Evolutionary conservation across 2,113 vertebrate species (phyloP).

Genomic region (Rhea pennata): DNA sequence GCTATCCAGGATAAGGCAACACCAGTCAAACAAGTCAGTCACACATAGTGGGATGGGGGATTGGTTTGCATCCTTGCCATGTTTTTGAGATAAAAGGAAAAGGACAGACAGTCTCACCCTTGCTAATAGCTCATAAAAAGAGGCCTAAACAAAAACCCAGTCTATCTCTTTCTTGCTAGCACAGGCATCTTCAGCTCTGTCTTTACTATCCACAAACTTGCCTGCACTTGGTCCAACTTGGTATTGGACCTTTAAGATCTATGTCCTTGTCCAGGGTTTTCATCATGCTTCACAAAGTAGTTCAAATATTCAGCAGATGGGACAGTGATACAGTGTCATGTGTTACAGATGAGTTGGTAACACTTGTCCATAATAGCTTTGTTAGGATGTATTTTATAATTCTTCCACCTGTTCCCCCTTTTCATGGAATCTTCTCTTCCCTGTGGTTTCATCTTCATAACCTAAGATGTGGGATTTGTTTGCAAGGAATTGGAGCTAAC

Average conservation of each 20-base stretch:
- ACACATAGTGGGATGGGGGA: accelerated
- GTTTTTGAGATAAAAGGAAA: neutral
- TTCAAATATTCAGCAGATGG: slow-evolving; percentile 48
- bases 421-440: neutral
- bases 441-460: neutral
- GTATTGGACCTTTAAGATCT: neutral
- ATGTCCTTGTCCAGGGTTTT: neutral
- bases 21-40: neutral
- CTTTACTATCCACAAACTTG: neutral
- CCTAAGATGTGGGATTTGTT: neutral
- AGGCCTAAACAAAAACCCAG: neutral
- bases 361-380: slow-evolving; percentile 42
- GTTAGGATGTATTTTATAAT: neutral
- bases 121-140: neutral
- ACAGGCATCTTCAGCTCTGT: neutral
- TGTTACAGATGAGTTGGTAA: slow-evolving; percentile 5
- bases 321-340: neutral
- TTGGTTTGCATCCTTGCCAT: neutral
- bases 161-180: neutral
- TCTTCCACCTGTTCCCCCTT: slow-evolving; percentile 11
- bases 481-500: neutral
- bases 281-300: neutral
- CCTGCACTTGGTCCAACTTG: neutral
- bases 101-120: neutral
- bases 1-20: accelerated